Evolutionary conservation across 2,797 vertebrate species (phyloP).

Genomic region (Spinus pinus): DNA sequence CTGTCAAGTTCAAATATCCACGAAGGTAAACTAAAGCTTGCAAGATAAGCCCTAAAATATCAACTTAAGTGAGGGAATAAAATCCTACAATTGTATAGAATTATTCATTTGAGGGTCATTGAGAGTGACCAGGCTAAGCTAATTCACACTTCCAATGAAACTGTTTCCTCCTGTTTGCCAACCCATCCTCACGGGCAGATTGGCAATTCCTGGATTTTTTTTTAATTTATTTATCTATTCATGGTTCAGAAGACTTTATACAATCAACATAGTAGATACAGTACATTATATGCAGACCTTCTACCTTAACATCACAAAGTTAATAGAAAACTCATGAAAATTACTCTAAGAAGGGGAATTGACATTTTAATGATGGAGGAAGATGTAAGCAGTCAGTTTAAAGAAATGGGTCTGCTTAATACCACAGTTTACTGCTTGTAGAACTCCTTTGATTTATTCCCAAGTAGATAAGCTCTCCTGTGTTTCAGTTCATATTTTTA

Average conservation of each 20-base stretch:
- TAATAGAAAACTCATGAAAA: constrained; percentile 1
- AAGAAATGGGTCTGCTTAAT: constrained; percentile 10
- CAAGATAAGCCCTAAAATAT: background rate
- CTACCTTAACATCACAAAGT: background rate
- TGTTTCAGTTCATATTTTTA: background rate
- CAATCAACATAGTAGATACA: background rate
- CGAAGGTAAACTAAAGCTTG: constrained; percentile 80
- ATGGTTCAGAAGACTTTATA: background rate
- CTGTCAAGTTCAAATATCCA: constrained; percentile 90
- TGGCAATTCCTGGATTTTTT: background rate
- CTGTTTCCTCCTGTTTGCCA: background rate
- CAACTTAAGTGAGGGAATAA: background rate
- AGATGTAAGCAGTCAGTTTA: background rate
- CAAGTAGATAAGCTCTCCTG: background rate
- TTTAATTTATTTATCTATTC: background rate
- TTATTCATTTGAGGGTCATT: background rate
- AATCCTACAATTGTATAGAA: background rate
- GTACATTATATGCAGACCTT: background rate
- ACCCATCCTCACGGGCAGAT: background rate
- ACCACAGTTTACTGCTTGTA: background rate
- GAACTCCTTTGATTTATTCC: constrained; percentile 22
- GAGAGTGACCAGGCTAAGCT: background rate
- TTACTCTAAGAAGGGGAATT: background rate
- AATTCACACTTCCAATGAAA: background rate
- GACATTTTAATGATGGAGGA: constrained; percentile 11